Conservation (phyloP, 2,888 invertebrate genomes). For the Loripinus fragilis region DNA sequence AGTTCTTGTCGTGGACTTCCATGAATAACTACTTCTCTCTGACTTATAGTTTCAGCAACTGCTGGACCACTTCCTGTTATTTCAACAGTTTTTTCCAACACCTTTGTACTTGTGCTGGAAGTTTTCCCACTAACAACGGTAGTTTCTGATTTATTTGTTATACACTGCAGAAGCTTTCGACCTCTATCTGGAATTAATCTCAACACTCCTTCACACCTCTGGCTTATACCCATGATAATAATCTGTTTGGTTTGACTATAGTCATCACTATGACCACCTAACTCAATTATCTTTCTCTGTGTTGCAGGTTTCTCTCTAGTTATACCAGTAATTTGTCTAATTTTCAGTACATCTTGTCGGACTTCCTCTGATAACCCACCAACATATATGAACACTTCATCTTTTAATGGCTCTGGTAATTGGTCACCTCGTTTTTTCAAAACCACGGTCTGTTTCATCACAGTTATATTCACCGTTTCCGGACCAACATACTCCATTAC, state of each 20-base stretch:
- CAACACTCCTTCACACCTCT: constrained; percentile 41
- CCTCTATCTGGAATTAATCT: constrained; percentile 19
- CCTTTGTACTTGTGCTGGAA: neutral
- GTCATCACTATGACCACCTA: constrained; percentile 37
- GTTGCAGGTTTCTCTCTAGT: constrained; percentile 15
- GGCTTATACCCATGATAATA: constrained; percentile 41
- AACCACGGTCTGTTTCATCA: constrained; percentile 34
- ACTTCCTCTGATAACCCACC: constrained; percentile 42
- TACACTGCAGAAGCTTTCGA: constrained; percentile 39
- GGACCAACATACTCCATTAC: constrained; percentile 42
- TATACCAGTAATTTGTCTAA: constrained; percentile 28
- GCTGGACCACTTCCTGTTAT: neutral
- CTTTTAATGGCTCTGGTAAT: constrained; percentile 36
- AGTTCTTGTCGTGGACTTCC: neutral
- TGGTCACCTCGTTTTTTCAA: constrained; percentile 47
- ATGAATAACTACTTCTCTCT: constrained; percentile 7
- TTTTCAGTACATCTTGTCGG: constrained; percentile 25
- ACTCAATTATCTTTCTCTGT: constrained; percentile 31
- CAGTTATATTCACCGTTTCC: constrained; percentile 40
- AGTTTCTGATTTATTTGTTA: constrained; percentile 12
- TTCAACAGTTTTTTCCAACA: neutral
- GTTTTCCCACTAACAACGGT: constrained; percentile 21
- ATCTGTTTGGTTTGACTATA: constrained; percentile 44
- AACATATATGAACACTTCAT: constrained; percentile 42
- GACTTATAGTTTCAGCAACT: neutral